These are phyloP conservation scores for Alligator sinensis DNA, from an alignment of 2,113 vertebrate genomes.

Conservation along the genomic window DNA sequence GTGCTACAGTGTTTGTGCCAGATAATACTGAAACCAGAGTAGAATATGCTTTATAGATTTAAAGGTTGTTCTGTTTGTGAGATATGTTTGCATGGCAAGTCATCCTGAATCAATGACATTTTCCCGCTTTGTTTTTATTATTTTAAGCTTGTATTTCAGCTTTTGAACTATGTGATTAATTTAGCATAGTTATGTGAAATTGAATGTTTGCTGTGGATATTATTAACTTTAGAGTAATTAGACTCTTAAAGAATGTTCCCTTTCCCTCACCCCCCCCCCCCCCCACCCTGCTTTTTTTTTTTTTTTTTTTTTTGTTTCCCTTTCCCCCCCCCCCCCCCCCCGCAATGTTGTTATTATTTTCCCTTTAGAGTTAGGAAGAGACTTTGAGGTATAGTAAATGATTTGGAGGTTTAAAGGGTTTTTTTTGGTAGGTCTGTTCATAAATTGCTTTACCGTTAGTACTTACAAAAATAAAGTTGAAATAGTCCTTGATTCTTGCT, in stretches of 20 bases:
- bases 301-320: too few species aligned
- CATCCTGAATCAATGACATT: not conserved
- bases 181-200: not conserved
- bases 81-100: not conserved
- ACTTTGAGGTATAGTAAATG: not conserved
- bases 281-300: too few species aligned
- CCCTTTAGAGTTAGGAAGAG: not conserved
- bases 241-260: not conserved
- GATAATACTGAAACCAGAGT: not conserved
- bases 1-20: not conserved
- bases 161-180: not conserved
- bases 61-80: not conserved
- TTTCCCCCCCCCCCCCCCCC: rapidly evolving
- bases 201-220: not conserved
- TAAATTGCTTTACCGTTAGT: not conserved
- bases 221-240: not conserved
- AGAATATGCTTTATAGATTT: not conserved
- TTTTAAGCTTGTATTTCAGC: not conserved
- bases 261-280: rapidly evolving
- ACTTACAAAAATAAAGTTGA: not conserved
- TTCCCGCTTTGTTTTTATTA: rapidly evolving
- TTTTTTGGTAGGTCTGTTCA: not conserved
- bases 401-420: not conserved
- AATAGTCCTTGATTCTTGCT: not conserved
- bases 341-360: rapidly evolving